These are phyloP conservation scores for Drosophila yooni DNA, from an alignment of 2,888 invertebrate species.

Conservation along the genomic window DNA sequence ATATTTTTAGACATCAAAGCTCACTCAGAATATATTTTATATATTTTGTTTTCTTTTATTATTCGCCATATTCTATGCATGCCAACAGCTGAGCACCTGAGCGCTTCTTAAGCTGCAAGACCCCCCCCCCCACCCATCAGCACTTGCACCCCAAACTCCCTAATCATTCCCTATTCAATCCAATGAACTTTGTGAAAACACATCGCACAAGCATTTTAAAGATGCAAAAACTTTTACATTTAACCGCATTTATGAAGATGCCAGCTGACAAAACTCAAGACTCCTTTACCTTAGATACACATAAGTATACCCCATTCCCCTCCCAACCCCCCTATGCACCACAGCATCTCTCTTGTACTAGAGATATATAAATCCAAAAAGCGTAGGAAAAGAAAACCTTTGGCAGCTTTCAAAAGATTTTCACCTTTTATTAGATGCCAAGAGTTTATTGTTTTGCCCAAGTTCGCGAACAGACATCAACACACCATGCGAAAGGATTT, in stretches of 20 bases:
- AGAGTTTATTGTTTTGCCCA: conserved; percentile 79
- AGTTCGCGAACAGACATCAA: conserved; percentile 59
- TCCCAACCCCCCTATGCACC: neutral
- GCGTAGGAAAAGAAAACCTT: conserved; percentile 59
- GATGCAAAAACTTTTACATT: conserved; percentile 78
- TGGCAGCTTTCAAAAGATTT: conserved; percentile 78
- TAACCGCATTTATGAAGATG: conserved; percentile 78
- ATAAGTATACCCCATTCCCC: neutral
- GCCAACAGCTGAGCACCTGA: conserved; percentile 41
- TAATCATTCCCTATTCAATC: conserved; percentile 19
- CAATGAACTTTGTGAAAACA: conserved; percentile 65
- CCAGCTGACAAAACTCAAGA: conserved; percentile 30
- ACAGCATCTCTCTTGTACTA: neutral
- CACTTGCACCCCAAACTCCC: neutral
- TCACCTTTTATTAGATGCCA: conserved; percentile 80
- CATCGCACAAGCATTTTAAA: conserved; percentile 62
- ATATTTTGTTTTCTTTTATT: conserved; percentile 5
- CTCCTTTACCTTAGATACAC: conserved; percentile 13
- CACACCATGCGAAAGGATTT: conserved; percentile 64
- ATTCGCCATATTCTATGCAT: conserved; percentile 34
- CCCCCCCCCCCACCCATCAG: too few relatives aligned
- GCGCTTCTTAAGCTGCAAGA: conserved; percentile 29
- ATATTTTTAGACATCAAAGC: neutral
- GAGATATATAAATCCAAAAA: conserved; percentile 34
- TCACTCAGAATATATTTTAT: neutral